Evolutionary conservation across 2,113 vertebrate genomes (phyloP).

Genomic region (Myotis brandtii): DNA sequence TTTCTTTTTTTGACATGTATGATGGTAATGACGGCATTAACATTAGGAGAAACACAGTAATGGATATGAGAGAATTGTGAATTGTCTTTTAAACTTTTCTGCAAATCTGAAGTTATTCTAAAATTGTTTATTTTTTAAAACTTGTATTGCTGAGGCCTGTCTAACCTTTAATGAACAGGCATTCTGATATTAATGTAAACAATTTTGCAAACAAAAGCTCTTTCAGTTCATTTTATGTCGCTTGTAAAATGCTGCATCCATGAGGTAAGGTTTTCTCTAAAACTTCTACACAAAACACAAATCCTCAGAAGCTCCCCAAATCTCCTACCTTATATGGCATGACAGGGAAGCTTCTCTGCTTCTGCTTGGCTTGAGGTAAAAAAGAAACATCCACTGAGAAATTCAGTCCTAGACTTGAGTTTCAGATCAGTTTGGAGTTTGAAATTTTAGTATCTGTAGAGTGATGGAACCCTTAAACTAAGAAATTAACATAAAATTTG

Average conservation of each 20-base stretch:
- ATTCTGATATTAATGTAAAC: neutral
- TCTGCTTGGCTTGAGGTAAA: neutral
- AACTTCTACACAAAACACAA: neutral
- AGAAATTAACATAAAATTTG: conserved; percentile 14
- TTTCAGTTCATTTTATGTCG: neutral
- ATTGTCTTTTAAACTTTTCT: neutral
- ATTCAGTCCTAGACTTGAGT: neutral
- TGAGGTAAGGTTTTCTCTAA: neutral
- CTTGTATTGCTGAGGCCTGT: neutral
- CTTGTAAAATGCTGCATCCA: neutral
- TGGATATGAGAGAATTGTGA: neutral
- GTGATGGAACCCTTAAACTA: neutral
- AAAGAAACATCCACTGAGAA: neutral
- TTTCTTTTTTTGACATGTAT: neutral
- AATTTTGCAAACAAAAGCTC: neutral
- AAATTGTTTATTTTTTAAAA: neutral
- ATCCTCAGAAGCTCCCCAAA: neutral
- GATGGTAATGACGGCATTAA: neutral
- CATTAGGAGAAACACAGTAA: neutral
- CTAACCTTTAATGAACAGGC: neutral
- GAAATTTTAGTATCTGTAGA: neutral
- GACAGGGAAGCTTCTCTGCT: neutral
- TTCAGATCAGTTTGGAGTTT: neutral
- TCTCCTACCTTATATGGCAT: neutral
- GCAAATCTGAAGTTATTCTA: conserved; percentile 12